A percentile compares a stretch with the other conserved stretches of the same genome.
Evolutionary conservation across 2,888 invertebrate genomes (phyloP).

Genomic region (Hofmannophila pseudospretella): DNA sequence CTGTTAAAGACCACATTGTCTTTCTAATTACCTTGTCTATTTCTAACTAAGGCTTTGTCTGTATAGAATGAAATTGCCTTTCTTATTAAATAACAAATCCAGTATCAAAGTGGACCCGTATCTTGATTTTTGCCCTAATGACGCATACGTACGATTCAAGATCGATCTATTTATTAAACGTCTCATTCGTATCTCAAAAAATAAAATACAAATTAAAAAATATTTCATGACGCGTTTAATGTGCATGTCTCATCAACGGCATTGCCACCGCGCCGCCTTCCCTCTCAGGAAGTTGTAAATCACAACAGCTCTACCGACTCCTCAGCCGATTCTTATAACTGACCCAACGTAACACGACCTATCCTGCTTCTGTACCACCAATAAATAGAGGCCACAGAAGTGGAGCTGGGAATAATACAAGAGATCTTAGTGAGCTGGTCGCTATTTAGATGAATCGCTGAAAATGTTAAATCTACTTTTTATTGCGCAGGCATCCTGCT

Average conservation of each 20-base stretch:
- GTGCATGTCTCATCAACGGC: constrained; percentile 41
- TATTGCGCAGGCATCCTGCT: constrained; percentile 59
- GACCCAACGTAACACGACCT: constrained; percentile 35
- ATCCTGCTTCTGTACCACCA: constrained; percentile 12
- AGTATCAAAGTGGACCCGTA: no score
- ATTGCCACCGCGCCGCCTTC: constrained; percentile 40
- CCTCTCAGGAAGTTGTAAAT: constrained; percentile 69
- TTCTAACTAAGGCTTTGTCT: no score
- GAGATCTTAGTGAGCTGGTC: constrained; percentile 31
- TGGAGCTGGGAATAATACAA: constrained; percentile 7
- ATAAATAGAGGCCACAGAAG: constrained; percentile 15
- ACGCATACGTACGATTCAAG: no score
- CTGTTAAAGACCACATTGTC: no score
- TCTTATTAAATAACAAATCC: no score
- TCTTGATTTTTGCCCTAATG: no score
- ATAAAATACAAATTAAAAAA: constrained; percentile 18
- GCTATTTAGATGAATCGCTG: constrained; percentile 39
- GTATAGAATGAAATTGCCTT: no score
- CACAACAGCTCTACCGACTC: constrained; percentile 45
- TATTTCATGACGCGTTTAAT: constrained; percentile 24
- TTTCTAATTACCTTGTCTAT: no score
- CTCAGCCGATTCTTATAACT: constrained; percentile 41
- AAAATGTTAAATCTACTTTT: constrained; percentile 60
- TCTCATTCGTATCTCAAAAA: no score
- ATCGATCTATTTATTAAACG: no score